These are phyloP conservation scores for Whitmania pigra DNA, from an alignment of 1,140 invertebrate genomes.

Conservation along the genomic window DNA sequence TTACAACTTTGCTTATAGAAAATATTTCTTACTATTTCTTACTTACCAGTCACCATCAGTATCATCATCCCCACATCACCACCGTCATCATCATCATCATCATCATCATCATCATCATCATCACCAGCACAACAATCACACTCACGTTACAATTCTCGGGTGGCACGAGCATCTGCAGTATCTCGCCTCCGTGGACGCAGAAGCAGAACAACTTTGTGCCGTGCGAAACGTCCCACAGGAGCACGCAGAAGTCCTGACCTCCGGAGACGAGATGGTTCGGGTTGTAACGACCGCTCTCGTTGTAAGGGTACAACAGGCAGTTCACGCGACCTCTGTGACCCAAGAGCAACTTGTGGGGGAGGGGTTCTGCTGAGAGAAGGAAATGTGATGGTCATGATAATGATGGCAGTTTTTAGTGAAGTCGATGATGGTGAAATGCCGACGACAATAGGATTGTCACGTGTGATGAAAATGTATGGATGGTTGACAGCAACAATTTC, in stretches of 20 bases:
- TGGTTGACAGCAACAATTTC: no score
- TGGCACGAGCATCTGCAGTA: slow-evolving; percentile 77
- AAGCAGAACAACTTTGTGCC: slow-evolving; percentile 81
- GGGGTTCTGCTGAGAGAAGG: slow-evolving; percentile 57
- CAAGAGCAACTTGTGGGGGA: slow-evolving; percentile 69
- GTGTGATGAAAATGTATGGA: no score
- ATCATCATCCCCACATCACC: no score
- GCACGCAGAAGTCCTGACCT: slow-evolving; percentile 92
- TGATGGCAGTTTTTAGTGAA: no score
- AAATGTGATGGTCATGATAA: slow-evolving; percentile 8
- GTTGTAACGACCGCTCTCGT: slow-evolving; percentile 82
- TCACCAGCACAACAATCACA: slow-evolving; percentile 13
- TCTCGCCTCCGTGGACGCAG: slow-evolving; percentile 75
- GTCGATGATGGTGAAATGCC: no score
- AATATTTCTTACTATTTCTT: no score
- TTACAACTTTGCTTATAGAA: no score
- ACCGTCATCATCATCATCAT: slow-evolving; percentile 9
- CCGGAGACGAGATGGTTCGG: slow-evolving; percentile 70
- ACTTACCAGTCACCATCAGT: no score
- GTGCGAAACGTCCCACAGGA: slow-evolving; percentile 87
- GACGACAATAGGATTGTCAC: no score
- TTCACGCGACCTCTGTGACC: slow-evolving; percentile 89
- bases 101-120: slow-evolving; percentile 9
- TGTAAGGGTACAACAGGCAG: slow-evolving; percentile 84
- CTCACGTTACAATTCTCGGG: slow-evolving; percentile 63